phyloP scores from a whole-genome alignment of 2,797 vertebrate species.

The Cetoscarus ocellatus region DNA sequence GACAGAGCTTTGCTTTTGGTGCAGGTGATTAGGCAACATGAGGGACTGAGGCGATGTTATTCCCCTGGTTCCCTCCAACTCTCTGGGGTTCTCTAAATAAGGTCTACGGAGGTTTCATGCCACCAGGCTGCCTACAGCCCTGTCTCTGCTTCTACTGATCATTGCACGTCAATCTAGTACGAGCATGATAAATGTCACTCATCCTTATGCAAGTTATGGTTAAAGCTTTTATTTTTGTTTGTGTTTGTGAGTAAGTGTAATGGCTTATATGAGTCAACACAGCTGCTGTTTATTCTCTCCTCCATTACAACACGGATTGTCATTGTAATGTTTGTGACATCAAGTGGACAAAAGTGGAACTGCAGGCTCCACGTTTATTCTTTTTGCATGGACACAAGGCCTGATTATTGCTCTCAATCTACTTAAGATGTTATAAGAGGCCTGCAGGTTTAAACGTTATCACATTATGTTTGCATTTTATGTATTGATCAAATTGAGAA shows the following conservation, averaged over 20 bases:
- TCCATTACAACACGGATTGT: slow-evolving; percentile 29
- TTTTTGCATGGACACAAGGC: slow-evolving; percentile 1
- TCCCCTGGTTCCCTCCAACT: slow-evolving; percentile 47
- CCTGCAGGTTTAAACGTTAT: background rate
- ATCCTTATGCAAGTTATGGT: slow-evolving; percentile 10
- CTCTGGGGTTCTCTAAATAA: slow-evolving; percentile 68
- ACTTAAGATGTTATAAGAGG: background rate
- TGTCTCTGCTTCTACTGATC: slow-evolving; percentile 53
- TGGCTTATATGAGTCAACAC: slow-evolving; percentile 8
- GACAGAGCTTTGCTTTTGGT: slow-evolving; percentile 61
- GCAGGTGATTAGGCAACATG: slow-evolving; percentile 70
- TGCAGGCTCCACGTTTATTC: slow-evolving; percentile 57
- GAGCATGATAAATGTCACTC: slow-evolving; percentile 52
- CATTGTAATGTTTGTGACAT: slow-evolving; percentile 85
- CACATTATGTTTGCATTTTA: background rate
- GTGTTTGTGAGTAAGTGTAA: background rate
- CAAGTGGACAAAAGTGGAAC: slow-evolving; percentile 82
- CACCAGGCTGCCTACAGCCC: slow-evolving; percentile 57
- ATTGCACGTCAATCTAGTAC: slow-evolving; percentile 57
- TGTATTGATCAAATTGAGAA: slow-evolving; percentile 4
- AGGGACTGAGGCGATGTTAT: slow-evolving; percentile 58
- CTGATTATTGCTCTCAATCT: background rate
- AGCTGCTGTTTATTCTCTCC: slow-evolving; percentile 12
- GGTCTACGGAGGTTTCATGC: slow-evolving; percentile 51
- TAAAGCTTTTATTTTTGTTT: slow-evolving; percentile 10